These are phyloP conservation scores for Conus ventricosus DNA, from an alignment of 1,140 invertebrate species.

Conservation along the genomic window DNA sequence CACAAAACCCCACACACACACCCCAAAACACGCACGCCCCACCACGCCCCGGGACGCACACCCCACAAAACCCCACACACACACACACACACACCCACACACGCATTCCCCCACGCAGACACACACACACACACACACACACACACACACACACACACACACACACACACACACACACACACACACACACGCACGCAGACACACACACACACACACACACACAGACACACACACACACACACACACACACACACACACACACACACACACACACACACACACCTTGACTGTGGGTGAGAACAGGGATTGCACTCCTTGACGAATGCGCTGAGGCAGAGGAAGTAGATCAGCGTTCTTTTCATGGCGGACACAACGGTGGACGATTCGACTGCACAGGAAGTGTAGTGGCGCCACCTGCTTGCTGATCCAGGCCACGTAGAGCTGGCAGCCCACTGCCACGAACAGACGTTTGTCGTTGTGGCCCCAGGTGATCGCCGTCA, in stretches of 20 bases:
- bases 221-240: slow-evolving; percentile 68
- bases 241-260: slow-evolving; percentile 76
- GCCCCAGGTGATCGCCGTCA: slow-evolving; percentile 96
- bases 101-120: no score
- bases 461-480: slow-evolving; percentile 97
- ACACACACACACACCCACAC: no score
- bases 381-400: slow-evolving; percentile 86
- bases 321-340: slow-evolving; percentile 89
- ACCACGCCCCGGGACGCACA: no score
- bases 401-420: slow-evolving; percentile 92
- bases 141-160: no score
- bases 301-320: slow-evolving; percentile 88
- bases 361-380: slow-evolving; percentile 79
- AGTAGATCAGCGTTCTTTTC: slow-evolving; percentile 80
- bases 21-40: no score
- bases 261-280: slow-evolving; percentile 69
- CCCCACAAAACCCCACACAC: no score
- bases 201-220: no score
- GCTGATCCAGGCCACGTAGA: slow-evolving; percentile 92
- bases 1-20: no score
- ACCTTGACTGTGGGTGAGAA: slow-evolving; percentile 95
- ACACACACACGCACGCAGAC: no score
- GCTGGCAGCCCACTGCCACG: slow-evolving; percentile 87
- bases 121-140: no score
- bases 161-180: no score